Conservation (phyloP, 2,113 vertebrate species). For the Cyanoramphus novaezelandiae region DNA sequence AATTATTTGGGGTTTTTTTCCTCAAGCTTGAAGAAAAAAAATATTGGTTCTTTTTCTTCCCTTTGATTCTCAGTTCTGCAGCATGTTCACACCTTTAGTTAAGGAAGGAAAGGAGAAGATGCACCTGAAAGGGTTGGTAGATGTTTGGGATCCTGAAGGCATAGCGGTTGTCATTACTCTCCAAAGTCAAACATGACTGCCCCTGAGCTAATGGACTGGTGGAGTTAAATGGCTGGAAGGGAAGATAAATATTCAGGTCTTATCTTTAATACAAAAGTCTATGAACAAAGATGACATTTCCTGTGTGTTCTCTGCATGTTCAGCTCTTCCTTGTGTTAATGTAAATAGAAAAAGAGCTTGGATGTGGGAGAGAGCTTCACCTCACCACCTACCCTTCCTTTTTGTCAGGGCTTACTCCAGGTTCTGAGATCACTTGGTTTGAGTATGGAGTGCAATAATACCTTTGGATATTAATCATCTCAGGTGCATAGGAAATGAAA, state of each 20-base stretch:
- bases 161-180: fast-evolving
- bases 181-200: not conserved
- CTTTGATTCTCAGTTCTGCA: not conserved
- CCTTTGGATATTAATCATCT: not conserved
- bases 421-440: not conserved
- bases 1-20: not conserved
- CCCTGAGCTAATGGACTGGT: not conserved
- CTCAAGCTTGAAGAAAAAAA: not conserved
- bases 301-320: not conserved
- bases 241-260: not conserved
- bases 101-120: not conserved
- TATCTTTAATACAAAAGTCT: not conserved
- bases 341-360: not conserved
- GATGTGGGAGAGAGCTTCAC: not conserved
- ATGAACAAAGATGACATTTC: not conserved
- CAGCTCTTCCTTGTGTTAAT: not conserved
- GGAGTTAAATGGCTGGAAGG: not conserved
- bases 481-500: not conserved
- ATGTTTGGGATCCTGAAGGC: not conserved
- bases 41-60: not conserved
- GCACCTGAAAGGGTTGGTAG: not conserved
- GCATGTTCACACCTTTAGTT: not conserved
- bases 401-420: not conserved
- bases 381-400: not conserved
- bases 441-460: not conserved